Percentiles rank a stretch among this genome's conserved stretches.
Evolutionary conservation across 2,797 vertebrate genomes (phyloP).

Genomic region (Myoxocephalus aenaeus): DNA sequence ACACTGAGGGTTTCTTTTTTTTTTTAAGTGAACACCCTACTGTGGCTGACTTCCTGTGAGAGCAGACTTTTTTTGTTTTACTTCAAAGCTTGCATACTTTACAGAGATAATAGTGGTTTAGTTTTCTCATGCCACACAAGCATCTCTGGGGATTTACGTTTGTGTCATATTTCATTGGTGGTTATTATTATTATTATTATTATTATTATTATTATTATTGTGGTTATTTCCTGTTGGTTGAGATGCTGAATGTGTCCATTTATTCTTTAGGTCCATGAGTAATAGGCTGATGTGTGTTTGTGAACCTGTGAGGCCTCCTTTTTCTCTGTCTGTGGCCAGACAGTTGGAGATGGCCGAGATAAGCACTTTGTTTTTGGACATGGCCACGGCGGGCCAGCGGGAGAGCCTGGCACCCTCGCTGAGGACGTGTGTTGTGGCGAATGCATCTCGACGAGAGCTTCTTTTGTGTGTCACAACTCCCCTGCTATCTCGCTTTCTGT

Average conservation of each 20-base stretch:
- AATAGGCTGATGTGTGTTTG: constrained; percentile 2
- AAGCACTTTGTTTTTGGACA: constrained; percentile 60
- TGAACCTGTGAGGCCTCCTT: neutral
- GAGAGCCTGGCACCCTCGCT: constrained; percentile 54
- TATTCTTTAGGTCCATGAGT: constrained; percentile 1
- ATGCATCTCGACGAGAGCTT: constrained; percentile 62
- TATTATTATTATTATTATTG: constrained; percentile 4
- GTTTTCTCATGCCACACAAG: constrained; percentile 29
- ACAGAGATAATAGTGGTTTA: constrained; percentile 43
- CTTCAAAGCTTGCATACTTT: constrained; percentile 65
- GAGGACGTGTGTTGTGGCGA: constrained; percentile 56
- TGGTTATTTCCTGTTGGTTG: neutral
- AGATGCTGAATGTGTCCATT: constrained; percentile 7
- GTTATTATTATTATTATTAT: constrained; percentile 5
- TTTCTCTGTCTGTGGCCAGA: constrained; percentile 45
- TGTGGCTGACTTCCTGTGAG: constrained; percentile 74
- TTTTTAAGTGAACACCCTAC: constrained; percentile 63
- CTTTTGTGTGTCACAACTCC: constrained; percentile 60
- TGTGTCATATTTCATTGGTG: constrained; percentile 7
- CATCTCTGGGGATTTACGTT: constrained; percentile 33
- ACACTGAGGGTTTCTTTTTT: constrained; percentile 39
- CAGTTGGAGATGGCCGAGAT: constrained; percentile 56
- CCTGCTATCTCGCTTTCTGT: constrained; percentile 41
- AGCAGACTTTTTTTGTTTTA: constrained; percentile 23
- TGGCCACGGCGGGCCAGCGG: constrained; percentile 31